Conservation (phyloP, 2,113 vertebrate genomes). For the Ardeotis arabs region DNA sequence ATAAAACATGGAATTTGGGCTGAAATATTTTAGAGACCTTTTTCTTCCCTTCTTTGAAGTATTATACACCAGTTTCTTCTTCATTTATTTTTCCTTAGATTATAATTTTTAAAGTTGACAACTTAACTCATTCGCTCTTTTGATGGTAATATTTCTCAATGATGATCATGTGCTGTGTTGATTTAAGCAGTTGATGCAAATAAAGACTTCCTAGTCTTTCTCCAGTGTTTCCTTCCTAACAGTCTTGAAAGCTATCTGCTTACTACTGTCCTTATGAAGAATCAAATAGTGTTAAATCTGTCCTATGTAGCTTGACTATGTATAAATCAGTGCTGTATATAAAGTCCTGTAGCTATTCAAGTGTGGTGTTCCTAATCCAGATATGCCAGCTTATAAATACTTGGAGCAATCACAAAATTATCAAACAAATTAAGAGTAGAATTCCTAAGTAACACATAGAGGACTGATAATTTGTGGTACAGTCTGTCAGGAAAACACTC, state of each 20-base stretch:
- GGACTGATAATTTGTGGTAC: neutral
- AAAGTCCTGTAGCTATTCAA: neutral
- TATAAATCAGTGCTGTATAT: neutral
- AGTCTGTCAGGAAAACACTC: neutral
- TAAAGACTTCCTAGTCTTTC: neutral
- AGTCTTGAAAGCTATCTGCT: neutral
- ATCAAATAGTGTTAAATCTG: neutral
- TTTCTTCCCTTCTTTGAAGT: neutral
- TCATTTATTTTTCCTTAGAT: neutral
- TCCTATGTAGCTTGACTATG: neutral
- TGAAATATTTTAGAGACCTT: neutral
- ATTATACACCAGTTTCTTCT: neutral
- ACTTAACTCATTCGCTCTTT: neutral
- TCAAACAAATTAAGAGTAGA: neutral
- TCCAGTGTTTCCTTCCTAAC: neutral
- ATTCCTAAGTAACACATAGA: accelerated
- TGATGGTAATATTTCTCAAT: neutral
- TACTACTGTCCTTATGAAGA: neutral
- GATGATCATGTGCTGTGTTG: neutral
- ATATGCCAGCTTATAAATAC: neutral
- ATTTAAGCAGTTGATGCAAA: neutral
- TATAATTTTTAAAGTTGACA: neutral
- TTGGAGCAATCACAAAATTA: neutral
- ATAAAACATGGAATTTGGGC: neutral
- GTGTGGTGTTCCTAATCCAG: neutral